These are phyloP conservation scores for Tonatia bakeri DNA, from an alignment of 2,113 vertebrate genomes.

Conservation along the genomic window DNA sequence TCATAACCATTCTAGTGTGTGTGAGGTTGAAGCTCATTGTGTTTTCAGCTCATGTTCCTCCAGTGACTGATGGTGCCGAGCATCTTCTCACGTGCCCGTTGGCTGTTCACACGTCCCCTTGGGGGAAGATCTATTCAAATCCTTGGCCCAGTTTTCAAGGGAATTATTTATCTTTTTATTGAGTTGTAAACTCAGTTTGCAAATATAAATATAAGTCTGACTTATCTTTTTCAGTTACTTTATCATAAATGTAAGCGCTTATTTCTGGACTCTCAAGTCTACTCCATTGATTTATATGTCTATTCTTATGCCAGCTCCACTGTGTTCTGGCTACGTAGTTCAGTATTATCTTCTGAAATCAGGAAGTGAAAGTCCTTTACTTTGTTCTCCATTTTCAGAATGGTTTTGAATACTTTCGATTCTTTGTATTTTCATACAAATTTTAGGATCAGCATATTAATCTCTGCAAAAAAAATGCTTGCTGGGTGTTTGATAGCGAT, in stretches of 20 bases:
- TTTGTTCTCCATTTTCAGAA: background rate
- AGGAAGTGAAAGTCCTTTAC: background rate
- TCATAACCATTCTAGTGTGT: background rate
- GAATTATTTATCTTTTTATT: background rate
- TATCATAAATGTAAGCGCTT: background rate
- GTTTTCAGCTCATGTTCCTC: background rate
- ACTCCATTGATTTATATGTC: background rate
- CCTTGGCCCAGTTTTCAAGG: background rate
- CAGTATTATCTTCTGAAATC: background rate
- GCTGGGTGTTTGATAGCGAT: no score
- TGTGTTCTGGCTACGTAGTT: background rate
- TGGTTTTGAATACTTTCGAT: background rate
- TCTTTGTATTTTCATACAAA: background rate
- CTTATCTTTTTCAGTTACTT: background rate
- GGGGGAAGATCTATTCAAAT: background rate
- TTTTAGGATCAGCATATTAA: no score
- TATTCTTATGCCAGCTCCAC: background rate
- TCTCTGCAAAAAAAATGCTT: no score
- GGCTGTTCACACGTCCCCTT: background rate
- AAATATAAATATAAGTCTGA: background rate
- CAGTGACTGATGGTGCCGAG: background rate
- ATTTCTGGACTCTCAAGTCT: background rate
- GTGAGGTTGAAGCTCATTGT: background rate
- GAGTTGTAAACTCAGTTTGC: background rate
- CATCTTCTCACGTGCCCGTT: background rate